Evolutionary conservation across 1,140 invertebrate species (phyloP).

Genomic region (Nymphalis io): DNA sequence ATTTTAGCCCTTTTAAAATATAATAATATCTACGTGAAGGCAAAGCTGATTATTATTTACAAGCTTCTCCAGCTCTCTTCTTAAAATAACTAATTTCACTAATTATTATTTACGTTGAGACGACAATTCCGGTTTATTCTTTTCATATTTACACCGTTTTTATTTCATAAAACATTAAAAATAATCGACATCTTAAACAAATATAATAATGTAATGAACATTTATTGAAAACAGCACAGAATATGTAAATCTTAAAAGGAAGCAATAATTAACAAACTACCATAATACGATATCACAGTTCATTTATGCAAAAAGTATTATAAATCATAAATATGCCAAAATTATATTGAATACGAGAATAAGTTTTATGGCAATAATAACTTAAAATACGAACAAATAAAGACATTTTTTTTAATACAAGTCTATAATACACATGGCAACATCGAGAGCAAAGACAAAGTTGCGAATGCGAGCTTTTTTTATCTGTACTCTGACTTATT

Average conservation of each 20-base stretch:
- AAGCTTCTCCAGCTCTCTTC: slow-evolving; percentile 55
- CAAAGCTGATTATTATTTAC: slow-evolving; percentile 58
- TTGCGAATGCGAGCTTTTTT: slow-evolving; percentile 25
- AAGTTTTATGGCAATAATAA: slow-evolving; percentile 59
- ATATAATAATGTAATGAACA: slow-evolving; percentile 43
- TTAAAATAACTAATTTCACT: slow-evolving; percentile 35
- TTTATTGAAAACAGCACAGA: slow-evolving; percentile 58
- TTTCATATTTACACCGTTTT: slow-evolving; percentile 60
- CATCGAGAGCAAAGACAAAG: slow-evolving; percentile 32
- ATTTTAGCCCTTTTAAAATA: slow-evolving; percentile 16
- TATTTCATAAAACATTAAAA: slow-evolving; percentile 41
- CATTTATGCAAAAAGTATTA: slow-evolving; percentile 77
- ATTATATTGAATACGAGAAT: slow-evolving; percentile 48
- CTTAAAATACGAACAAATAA: slow-evolving; percentile 43
- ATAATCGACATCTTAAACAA: slow-evolving; percentile 48
- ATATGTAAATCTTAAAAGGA: slow-evolving; percentile 65
- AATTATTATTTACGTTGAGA: slow-evolving; percentile 33
- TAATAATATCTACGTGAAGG: slow-evolving; percentile 21
- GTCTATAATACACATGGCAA: slow-evolving; percentile 39
- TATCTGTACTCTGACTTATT: slow-evolving; percentile 13
- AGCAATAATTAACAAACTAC: slow-evolving; percentile 76
- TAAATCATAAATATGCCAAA: slow-evolving; percentile 43
- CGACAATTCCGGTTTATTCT: slow-evolving; percentile 73
- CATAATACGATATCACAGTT: slow-evolving; percentile 78
- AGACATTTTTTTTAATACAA: slow-evolving; percentile 31